Conservation (phyloP, 2,888 invertebrate genomes). For the Platerodrilus igneus region DNA sequence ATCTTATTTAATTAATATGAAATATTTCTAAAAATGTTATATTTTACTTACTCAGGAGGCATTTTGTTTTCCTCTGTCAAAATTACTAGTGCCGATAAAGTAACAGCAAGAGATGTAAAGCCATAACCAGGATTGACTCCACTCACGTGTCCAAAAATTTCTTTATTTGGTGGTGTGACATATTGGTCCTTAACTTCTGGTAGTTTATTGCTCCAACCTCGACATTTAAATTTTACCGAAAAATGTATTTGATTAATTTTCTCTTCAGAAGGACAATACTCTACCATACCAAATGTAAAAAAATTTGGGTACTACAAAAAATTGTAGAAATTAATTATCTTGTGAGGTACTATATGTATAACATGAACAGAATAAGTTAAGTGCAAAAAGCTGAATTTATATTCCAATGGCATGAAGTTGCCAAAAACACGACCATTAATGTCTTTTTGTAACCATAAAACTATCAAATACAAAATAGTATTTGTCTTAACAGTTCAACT, state of each 20-base stretch:
- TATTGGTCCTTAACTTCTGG: constrained; percentile 55
- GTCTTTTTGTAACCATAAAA: too few species aligned
- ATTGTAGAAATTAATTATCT: too few species aligned
- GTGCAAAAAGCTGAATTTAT: background rate
- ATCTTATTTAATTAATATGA: constrained; percentile 11
- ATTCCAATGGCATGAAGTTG: too few species aligned
- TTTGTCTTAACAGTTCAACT: too few species aligned
- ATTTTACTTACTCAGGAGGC: constrained; percentile 60
- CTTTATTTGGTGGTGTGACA: constrained; percentile 59
- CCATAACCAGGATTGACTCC: constrained; percentile 78
- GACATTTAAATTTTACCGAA: constrained; percentile 64
- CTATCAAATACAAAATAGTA: too few species aligned
- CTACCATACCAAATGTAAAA: constrained; percentile 67
- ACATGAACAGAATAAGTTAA: too few species aligned
- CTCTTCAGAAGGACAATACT: constrained; percentile 58
- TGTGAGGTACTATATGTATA: too few species aligned
- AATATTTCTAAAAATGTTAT: background rate
- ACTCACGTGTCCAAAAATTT: constrained; percentile 60
- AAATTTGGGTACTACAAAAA: constrained; percentile 40
- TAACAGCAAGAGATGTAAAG: constrained; percentile 67
- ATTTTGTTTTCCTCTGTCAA: constrained; percentile 71
- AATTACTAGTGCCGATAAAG: constrained; percentile 69
- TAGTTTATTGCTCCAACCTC: constrained; percentile 71
- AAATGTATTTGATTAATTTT: constrained; percentile 60
- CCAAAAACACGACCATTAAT: too few species aligned